Evolutionary conservation across 30 jellyfish, hydroid and myxozoan genomes (phyloP).

Genomic region (Rhopilema esculentum): DNA sequence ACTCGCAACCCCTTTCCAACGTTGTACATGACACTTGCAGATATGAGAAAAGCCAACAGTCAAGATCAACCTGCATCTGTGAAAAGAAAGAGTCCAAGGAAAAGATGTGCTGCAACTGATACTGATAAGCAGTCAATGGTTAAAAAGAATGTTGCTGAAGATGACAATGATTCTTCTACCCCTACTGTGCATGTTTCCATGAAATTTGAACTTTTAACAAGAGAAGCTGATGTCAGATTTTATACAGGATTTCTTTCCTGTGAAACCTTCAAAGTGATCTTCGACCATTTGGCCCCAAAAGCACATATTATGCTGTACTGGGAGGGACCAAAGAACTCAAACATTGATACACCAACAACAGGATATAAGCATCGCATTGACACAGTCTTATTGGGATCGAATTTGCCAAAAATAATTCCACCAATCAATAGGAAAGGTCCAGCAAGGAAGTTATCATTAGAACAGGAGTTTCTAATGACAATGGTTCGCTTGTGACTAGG

Average conservation of each 20-base stretch:
- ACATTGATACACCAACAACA: conserved; percentile 24
- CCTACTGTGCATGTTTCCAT: conserved; percentile 31
- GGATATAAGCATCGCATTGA: conserved; percentile 23
- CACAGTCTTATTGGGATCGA: conserved; percentile 24
- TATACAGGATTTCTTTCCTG: conserved; percentile 39
- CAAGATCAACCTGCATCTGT: conserved; percentile 20
- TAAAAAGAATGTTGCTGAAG: neutral
- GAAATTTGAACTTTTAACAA: conserved; percentile 47
- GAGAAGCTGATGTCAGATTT: conserved; percentile 62
- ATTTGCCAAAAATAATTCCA: conserved; percentile 17
- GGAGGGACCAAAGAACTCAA: conserved; percentile 68
- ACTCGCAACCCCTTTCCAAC: conserved; percentile 26
- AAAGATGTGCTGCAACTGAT: conserved; percentile 20
- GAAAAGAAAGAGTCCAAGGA: conserved; percentile 27
- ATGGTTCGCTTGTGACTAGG: conserved; percentile 61
- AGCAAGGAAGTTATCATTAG: conserved; percentile 47
- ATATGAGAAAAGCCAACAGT: conserved; percentile 1
- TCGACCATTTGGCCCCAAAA: conserved; percentile 29
- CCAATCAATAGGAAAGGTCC: conserved; percentile 63
- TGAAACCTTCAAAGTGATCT: conserved; percentile 2
- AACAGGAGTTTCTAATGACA: conserved; percentile 68
- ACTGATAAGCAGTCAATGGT: conserved; percentile 28
- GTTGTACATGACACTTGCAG: conserved; percentile 49
- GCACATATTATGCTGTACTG: conserved; percentile 69
- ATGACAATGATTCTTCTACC: conserved; percentile 15